These are phyloP conservation scores for Aphelinus certus DNA, from an alignment of 1,140 invertebrate species.

Conservation along the genomic window DNA sequence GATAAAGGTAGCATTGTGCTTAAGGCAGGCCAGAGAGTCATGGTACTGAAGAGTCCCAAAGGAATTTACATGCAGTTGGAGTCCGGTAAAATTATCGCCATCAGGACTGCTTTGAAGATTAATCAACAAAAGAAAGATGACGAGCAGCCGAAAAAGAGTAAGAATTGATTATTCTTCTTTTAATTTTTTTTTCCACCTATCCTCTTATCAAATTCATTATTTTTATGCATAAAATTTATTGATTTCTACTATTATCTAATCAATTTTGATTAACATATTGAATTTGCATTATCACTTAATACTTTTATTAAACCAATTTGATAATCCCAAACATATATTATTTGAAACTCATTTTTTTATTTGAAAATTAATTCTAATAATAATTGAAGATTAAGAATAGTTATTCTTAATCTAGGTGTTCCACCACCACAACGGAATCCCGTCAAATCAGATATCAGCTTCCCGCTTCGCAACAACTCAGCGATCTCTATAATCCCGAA, in stretches of 20 bases:
- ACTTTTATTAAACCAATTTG: too few relatives aligned
- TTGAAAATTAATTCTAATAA: background rate
- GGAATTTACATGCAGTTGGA: constrained; percentile 95
- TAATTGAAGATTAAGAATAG: background rate
- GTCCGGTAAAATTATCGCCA: constrained; percentile 97
- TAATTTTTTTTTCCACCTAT: too few relatives aligned
- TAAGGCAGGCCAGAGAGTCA: constrained; percentile 91
- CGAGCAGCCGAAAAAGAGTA: constrained; percentile 68
- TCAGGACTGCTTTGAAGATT: constrained; percentile 80
- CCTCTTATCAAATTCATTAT: too few relatives aligned
- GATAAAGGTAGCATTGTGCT: constrained; percentile 87
- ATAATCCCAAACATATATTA: too few relatives aligned
- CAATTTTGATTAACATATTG: too few relatives aligned
- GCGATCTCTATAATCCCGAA: constrained; percentile 76
- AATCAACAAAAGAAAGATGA: constrained; percentile 72
- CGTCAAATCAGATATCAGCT: constrained; percentile 66
- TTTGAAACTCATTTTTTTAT: background rate
- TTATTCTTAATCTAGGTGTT: constrained; percentile 53
- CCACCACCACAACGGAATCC: constrained; percentile 61
- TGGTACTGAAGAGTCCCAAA: constrained; percentile 93
- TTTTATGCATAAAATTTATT: too few relatives aligned
- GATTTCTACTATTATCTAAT: too few relatives aligned
- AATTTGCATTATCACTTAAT: too few relatives aligned
- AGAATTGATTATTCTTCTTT: constrained; percentile 1
- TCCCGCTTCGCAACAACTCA: constrained; percentile 73